Base-by-base conservation (phyloP, 2,113 vertebrate species). In the Mirounga angustirostris region DNA sequence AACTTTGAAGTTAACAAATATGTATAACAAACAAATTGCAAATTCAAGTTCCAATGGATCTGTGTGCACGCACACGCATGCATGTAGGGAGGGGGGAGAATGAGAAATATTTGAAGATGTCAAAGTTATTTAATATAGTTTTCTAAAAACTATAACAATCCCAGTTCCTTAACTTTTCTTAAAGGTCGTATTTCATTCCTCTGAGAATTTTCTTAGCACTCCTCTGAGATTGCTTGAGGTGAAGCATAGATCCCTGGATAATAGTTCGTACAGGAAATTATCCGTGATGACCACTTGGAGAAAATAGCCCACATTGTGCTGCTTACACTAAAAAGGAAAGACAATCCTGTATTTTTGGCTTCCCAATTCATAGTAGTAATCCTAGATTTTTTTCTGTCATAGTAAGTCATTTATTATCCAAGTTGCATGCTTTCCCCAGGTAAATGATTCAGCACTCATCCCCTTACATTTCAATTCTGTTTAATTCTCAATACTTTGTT, bases 371-470 rank as follows among this genome's bases (percentile, higher is more conserved):
- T 76, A 1, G 63, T 94, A 92, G 82, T 46, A 82, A 89, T 43
- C 5, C 10, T 63, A 58, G n/a, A 50, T 43, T 74, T 76, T 92
- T 81, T 84, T 91, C 33, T 83, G 8, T 67, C 19, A 65, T 56
- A 43, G 73, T 76, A 82, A 93, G 24, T 67, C 83, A 96, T 54
- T 86, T 92, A 84, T 89, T 58, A 91, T 52, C 12, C 82, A 81
- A 56, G 26, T 88, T 50, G 6, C 8, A 65, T 52, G 79, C 73
- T 81, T 52, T 5, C 8, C 19, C 52, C 54, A 85, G 10, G 43
- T 93, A 97, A 97, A 95, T 91, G 36, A 93, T 52, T 97, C 76
- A 82, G 56, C 30, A 93, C 21, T 89, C 36, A 78, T 91, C 85
- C 71, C 16, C 43, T 97, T 93, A 58, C 21, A 89, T 85, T 89